Evolutionary conservation across 2,113 vertebrate species (phyloP), one percentile per base, ranked within the genome.

Genomic region (Empidonax traillii): DNA sequence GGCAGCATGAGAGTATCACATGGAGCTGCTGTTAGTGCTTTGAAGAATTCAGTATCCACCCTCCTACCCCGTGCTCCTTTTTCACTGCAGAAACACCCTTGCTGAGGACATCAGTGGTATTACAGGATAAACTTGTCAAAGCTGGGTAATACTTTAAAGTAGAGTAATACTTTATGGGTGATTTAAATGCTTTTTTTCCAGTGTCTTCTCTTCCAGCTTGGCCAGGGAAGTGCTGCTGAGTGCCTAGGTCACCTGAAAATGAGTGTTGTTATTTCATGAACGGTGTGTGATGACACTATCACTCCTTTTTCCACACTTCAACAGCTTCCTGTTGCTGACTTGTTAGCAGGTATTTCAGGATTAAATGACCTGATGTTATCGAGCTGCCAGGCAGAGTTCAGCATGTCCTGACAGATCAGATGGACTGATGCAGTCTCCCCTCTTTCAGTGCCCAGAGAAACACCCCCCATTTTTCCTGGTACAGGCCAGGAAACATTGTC

Each of bases 291-390:
- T 49, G 84, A 87, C 0, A 2, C 51, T 90, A 37, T 93, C 10
- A 4, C 71, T 87, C 82, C n/a, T 85, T 90, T 68, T 62, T 81
- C 71, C 62, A 22, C 69, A 41, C 61, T 89, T 78, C 74, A 83
- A 25, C 33, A 39, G 56, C 82, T 90, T 95, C 95, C 97, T 80
- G 82, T 46, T 90, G 69, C 82, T 51, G 95, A 39, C 80, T 66
- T 30, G 21, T 63, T 81, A 41, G 75, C 95, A 89, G 89, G 69
- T 71, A 91, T 90, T 97, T 73, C 73, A 59, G 87, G 93, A 93
- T 73, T 85, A 78, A 93, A 82, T 95, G 72, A 46, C 65, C 61
- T 19, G 95, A 96, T 97, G 83, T 86, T 95, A 95, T 96, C 77
- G 0, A 52, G 75, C 87, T 63, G 67, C 3, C 0, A 39, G 43